phyloP scores from a whole-genome alignment of 1,140 invertebrate genomes.

The Drosophila teissieri region DNA sequence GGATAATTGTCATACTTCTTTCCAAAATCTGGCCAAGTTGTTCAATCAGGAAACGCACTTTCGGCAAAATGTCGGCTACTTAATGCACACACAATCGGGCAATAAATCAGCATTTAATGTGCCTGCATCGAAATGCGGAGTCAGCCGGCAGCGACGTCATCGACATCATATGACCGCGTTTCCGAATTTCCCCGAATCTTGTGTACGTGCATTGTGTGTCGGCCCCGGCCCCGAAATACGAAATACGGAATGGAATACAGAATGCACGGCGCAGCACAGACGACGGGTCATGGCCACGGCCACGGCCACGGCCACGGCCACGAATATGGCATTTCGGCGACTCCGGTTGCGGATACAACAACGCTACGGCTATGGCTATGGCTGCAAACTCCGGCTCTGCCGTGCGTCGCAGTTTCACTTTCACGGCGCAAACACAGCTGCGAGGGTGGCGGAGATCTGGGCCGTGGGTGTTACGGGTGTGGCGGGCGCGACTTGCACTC shows the following conservation, averaged over 20 bases:
- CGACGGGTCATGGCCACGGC: constrained; percentile 71
- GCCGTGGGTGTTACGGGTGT: constrained; percentile 34
- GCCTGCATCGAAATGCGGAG: constrained; percentile 23
- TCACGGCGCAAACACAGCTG: constrained; percentile 50
- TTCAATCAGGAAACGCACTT: constrained; percentile 12
- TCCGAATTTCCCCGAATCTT: constrained; percentile 62
- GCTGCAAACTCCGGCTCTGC: constrained; percentile 37
- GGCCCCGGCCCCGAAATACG: constrained; percentile 49
- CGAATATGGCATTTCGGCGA: constrained; percentile 71
- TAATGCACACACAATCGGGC: constrained; percentile 13
- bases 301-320: constrained; percentile 68
- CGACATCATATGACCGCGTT: constrained; percentile 71
- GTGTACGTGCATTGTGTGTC: constrained; percentile 42
- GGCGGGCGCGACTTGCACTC: constrained; percentile 65
- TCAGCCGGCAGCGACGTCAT: constrained; percentile 41
- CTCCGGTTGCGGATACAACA: constrained; percentile 39
- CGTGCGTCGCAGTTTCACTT: constrained; percentile 73
- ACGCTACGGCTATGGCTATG: constrained; percentile 38
- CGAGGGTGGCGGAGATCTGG: constrained; percentile 21
- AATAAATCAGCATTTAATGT: constrained; percentile 48
- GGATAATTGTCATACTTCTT: background rate
- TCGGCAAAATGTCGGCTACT: background rate
- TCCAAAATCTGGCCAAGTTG: background rate
- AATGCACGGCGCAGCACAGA: constrained; percentile 54
- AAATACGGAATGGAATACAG: constrained; percentile 19